Evolutionary conservation across 1,140 invertebrate species (phyloP), one percentile per base, ranked within the genome.

Genomic region (Eumaeus atala): DNA sequence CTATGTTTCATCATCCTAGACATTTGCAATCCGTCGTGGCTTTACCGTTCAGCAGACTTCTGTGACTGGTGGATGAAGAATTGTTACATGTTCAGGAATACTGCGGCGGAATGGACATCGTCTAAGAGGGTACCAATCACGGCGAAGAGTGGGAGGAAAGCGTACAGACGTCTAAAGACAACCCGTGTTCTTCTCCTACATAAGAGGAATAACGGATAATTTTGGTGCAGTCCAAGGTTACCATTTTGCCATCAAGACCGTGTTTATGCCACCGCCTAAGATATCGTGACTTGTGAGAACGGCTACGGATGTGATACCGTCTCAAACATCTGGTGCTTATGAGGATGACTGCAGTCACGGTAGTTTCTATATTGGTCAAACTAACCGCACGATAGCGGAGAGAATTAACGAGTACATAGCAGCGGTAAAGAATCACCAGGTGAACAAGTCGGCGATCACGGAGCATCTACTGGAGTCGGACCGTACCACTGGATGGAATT

Each of bases 361-460:
- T n/a, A n/a, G n/a, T n/a, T n/a, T n/a, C n/a, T n/a, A n/a, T n/a
- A n/a, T n/a, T n/a, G n/a, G n/a, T n/a, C n/a, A n/a, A n/a, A n/a
- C n/a, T n/a, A n/a, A n/a, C n/a, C n/a, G n/a, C n/a, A n/a, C n/a
- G n/a, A n/a, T n/a, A n/a, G n/a, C n/a, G n/a, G n/a, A 16, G 14
- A 34, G 55, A 33, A 21, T 56, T 10, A 56, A 56, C n/a, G 47
- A 56, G 40, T 35, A 56, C 35, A 56, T 56, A 38, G 18, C 21
- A 6, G 54, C 47, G 14, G 54, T 56, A 2, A 56, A 56, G 37
- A 56, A 56, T 33, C 9, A 3, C 28, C 37, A 56, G 21, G 7
- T 34, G 9, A 16, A 49, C 11, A 56, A 50, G 11, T 50, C 21
- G 0, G 47, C 54, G 12, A 38, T 60, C 2, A 14, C 33, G 12